Evolutionary conservation across 2,797 vertebrate genomes (phyloP).

Genomic region (Linurgus olivaceus): DNA sequence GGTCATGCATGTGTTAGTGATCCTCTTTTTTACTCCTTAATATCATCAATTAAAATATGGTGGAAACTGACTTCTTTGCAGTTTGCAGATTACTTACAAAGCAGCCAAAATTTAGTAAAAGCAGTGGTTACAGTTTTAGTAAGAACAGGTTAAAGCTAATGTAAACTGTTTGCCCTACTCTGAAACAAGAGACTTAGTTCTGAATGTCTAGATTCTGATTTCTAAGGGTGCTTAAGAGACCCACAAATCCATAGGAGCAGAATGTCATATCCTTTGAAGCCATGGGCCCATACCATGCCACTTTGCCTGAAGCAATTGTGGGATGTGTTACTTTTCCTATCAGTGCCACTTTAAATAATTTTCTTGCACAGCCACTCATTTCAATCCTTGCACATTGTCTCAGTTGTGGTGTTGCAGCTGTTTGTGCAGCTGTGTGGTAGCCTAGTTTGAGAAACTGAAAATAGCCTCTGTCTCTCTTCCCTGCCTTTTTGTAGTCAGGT

Average conservation of each 20-base stretch:
- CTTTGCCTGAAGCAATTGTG: not conserved
- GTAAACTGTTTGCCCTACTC: not conserved
- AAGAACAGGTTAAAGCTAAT: not conserved
- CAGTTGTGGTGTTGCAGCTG: not conserved
- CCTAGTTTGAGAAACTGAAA: not conserved
- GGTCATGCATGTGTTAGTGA: not conserved
- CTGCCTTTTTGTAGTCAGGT: not conserved
- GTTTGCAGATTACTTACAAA: not conserved
- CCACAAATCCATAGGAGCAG: not conserved
- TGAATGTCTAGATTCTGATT: not conserved
- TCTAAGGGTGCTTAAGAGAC: not conserved
- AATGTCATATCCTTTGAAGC: not conserved
- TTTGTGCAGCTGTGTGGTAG: not conserved
- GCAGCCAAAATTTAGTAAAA: not conserved
- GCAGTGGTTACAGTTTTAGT: not conserved
- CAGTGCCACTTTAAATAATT: not conserved
- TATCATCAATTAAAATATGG: not conserved
- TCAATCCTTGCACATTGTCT: not conserved
- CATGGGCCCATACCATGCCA: rapidly evolving
- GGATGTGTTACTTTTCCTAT: not conserved
- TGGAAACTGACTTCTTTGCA: not conserved
- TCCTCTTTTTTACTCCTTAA: not conserved
- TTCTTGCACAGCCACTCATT: not conserved
- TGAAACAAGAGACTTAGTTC: not conserved
- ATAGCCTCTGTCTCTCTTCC: not conserved